phyloP scores from a whole-genome alignment of 2,113 vertebrate genomes.

The Pterophyllum scalare region DNA sequence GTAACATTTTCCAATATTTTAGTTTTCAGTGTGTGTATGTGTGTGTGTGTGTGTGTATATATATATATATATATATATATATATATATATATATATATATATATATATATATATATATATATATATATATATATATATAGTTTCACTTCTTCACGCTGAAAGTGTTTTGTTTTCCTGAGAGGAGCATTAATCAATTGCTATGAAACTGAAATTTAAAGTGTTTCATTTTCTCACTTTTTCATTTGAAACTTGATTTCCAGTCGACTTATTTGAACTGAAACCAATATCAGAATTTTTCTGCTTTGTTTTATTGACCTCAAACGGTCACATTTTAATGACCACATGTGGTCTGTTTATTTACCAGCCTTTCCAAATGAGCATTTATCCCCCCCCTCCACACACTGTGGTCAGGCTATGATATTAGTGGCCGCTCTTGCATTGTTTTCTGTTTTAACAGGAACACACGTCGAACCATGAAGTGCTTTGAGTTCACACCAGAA shows the following conservation, averaged over 20 bases:
- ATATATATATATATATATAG: too few species aligned
- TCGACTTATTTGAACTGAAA: conserved; percentile 22
- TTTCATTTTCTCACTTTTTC: conserved; percentile 31
- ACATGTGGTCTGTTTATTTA: conserved; percentile 45
- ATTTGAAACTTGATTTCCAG: conserved; percentile 32
- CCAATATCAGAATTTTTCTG: conserved; percentile 16
- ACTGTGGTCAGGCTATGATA: conserved; percentile 32
- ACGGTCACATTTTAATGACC: conserved; percentile 66
- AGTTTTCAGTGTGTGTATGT: too few species aligned
- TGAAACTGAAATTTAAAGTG: conserved; percentile 48
- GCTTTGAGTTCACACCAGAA: conserved; percentile 72
- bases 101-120: too few species aligned
- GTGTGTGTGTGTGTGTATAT: too few species aligned
- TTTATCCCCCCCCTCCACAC: conserved; percentile 14
- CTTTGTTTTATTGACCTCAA: conserved; percentile 60
- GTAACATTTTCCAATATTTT: conserved; percentile 23
- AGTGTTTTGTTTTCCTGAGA: conserved; percentile 30
- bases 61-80: too few species aligned
- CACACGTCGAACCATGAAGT: conserved; percentile 67
- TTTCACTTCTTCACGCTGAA: neutral
- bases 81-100: too few species aligned
- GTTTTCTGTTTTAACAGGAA: conserved; percentile 73
- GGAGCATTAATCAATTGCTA: conserved; percentile 14
- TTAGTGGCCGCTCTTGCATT: conserved; percentile 53
- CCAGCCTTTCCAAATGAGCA: conserved; percentile 39